Percentiles rank a stretch among this genome's conserved stretches.
These are phyloP conservation scores for roundworm (Caenorhabditis elegans) DNA, from an alignment of 1,140 invertebrate species.

Conservation along the genomic window DNA sequence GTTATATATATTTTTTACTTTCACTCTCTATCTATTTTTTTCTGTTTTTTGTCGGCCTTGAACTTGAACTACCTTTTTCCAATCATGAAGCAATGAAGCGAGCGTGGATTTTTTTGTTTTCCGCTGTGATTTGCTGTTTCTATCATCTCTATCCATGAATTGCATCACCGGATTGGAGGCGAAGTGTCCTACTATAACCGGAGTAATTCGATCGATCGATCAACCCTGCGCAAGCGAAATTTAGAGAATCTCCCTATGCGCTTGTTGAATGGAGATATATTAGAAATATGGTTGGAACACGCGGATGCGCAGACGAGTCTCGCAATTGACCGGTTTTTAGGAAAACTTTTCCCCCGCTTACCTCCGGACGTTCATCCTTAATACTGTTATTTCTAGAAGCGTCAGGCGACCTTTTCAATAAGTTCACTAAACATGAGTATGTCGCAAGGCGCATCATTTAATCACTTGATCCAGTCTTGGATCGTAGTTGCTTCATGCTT, in stretches of 20 bases:
- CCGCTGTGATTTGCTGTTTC: neutral
- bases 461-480: conserved; percentile 4
- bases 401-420: neutral
- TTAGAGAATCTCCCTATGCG: neutral
- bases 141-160: neutral
- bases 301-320: neutral
- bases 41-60: neutral
- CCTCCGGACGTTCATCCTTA: neutral
- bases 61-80: neutral
- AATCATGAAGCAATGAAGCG: neutral
- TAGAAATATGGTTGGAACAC: neutral
- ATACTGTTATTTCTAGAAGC: conserved; percentile 18
- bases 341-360: neutral
- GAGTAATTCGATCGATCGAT: conserved; percentile 28
- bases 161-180: conserved; percentile 8
- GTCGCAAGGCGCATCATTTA: conserved; percentile 5
- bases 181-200: conserved; percentile 7
- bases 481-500: neutral
- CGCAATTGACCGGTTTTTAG: conserved; percentile 27
- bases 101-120: neutral
- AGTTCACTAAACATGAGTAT: conserved; percentile 14
- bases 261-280: neutral
- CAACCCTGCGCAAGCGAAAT: conserved; percentile 26
- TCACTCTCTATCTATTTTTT: neutral
- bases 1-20: neutral